Percentiles rank a stretch among this genome's conserved stretches.
Conservation (phyloP, 2,113 vertebrate species). For the Scomber colias region DNA sequence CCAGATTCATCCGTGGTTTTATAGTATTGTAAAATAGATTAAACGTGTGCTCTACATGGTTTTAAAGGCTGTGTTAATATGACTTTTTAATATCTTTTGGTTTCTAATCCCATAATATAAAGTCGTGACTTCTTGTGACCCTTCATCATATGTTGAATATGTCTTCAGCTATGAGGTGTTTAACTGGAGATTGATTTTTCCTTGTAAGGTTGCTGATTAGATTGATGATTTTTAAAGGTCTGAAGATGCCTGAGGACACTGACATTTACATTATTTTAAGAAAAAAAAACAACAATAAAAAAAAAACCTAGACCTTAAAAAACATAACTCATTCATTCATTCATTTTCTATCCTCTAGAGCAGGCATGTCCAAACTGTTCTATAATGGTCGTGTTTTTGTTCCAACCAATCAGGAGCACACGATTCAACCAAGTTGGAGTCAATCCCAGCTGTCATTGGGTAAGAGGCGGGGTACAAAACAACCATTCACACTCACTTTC, state of each 20-base stretch:
- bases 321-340: not conserved
- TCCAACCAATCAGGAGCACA: no score
- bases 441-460: no score
- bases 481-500: no score
- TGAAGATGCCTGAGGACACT: not conserved
- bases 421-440: no score
- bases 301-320: not conserved
- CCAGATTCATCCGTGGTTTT: not conserved
- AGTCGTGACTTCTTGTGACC: no score
- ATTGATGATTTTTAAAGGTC: not conserved
- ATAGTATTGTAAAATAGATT: no score
- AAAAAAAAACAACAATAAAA: not conserved
- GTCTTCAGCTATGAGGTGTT: not conserved
- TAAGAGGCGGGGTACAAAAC: no score
- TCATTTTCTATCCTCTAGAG: no score
- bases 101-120: no score
- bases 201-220: not conserved
- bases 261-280: not conserved
- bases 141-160: not conserved
- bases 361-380: no score
- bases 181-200: not conserved
- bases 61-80: not conserved
- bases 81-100: no score
- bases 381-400: no score
- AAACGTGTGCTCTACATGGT: not conserved